phyloP scores from a whole-genome alignment of 2,797 vertebrate genomes.

The Buphagus erythrorhynchus region DNA sequence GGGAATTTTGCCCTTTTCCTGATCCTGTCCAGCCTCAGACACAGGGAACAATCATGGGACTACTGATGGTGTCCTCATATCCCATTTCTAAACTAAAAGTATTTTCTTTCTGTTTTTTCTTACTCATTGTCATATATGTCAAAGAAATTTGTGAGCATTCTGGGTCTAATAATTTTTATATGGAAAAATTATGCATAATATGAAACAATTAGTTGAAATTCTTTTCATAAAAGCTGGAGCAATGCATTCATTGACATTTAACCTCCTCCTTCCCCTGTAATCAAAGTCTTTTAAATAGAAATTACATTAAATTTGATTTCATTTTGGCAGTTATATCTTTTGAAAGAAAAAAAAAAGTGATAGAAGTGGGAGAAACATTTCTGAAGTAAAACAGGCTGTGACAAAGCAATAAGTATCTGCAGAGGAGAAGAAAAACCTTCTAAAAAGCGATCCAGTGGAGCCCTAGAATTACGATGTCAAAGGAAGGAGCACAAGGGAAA shows the following conservation, averaged over 20 bases:
- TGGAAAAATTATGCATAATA: neutral
- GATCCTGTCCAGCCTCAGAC: neutral
- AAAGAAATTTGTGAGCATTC: neutral
- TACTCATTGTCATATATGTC: neutral
- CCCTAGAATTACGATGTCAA: slow-evolving; percentile 54
- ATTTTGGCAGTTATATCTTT: slow-evolving; percentile 25
- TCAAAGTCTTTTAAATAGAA: slow-evolving; percentile 47
- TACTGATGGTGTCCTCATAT: neutral
- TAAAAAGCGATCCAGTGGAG: neutral
- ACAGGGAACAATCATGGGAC: neutral
- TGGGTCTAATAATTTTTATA: neutral
- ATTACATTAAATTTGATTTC: slow-evolving; percentile 5
- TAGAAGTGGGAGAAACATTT: neutral
- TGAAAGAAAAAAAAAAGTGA: neutral
- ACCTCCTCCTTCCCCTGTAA: slow-evolving; percentile 45
- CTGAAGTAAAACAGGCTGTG: slow-evolving; percentile 4
- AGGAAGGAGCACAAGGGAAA: neutral
- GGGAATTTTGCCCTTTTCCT: neutral
- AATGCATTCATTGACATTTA: slow-evolving; percentile 47
- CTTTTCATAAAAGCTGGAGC: slow-evolving; percentile 29
- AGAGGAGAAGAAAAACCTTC: slow-evolving; percentile 28
- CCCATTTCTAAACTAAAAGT: neutral
- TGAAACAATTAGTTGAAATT: slow-evolving; percentile 48
- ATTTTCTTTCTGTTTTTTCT: neutral
- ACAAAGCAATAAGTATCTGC: slow-evolving; percentile 8